Conservation (phyloP, 2,797 vertebrate genomes). For the Crocodylus rhombifer region DNA sequence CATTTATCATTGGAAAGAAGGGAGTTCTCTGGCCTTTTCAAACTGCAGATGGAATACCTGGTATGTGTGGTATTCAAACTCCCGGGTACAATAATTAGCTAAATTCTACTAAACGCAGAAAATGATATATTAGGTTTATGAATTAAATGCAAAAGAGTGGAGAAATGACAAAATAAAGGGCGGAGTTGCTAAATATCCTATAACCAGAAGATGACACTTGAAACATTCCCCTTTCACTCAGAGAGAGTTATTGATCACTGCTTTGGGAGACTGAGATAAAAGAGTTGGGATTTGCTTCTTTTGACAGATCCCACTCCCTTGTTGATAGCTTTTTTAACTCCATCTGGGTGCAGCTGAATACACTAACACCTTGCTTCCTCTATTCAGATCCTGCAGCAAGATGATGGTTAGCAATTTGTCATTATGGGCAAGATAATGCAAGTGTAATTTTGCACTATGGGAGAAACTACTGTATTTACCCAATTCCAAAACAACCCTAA, state of each 20-base stretch:
- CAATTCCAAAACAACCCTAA: too few relatives aligned
- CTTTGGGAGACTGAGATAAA: not conserved
- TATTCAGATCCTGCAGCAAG: not conserved
- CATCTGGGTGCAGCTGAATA: not conserved
- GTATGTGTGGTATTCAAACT: not conserved
- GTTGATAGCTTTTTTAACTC: not conserved
- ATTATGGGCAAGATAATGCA: not conserved
- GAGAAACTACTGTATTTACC: not conserved
- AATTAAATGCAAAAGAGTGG: not conserved
- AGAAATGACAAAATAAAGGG: not conserved
- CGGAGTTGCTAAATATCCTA: not conserved
- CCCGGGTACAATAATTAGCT: not conserved
- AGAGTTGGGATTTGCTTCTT: not conserved
- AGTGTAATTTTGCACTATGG: not conserved
- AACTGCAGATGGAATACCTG: not conserved
- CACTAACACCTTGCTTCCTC: not conserved
- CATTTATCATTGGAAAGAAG: constrained; percentile 50
- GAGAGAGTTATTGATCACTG: not conserved
- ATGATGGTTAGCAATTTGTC: not conserved
- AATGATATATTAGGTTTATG: not conserved
- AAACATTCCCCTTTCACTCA: not conserved
- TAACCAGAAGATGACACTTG: not conserved
- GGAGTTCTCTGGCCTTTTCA: not conserved
- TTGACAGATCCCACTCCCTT: not conserved
- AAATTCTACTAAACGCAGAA: not conserved